Conservation (phyloP, 2,797 vertebrate genomes). For the Hydrolagus colliei region DNA sequence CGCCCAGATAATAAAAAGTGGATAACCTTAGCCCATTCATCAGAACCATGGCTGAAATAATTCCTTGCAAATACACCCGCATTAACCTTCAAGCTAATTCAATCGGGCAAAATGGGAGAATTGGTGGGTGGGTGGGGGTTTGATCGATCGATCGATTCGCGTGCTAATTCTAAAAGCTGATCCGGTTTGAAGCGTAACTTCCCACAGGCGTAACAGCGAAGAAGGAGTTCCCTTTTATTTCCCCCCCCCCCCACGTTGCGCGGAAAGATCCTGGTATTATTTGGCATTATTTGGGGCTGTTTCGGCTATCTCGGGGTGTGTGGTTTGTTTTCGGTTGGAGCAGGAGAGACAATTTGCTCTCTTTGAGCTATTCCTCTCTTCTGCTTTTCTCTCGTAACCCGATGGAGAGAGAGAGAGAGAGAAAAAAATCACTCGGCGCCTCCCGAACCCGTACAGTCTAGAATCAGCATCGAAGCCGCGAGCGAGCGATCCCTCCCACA, state of each 20-base stretch:
- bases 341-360: neutral
- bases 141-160: neutral
- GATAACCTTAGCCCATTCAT: neutral
- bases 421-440: no score
- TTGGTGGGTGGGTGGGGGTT: neutral
- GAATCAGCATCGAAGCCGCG: no score
- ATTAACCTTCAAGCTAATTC: neutral
- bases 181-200: neutral
- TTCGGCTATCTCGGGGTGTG: no score
- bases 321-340: neutral
- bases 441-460: no score
- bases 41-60: neutral
- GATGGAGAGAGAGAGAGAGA: no score
- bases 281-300: neutral
- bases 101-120: no score
- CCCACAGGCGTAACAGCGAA: neutral
- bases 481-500: no score
- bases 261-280: neutral
- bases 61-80: neutral
- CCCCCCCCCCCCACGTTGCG: no score
- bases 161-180: neutral
- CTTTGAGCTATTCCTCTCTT: no score
- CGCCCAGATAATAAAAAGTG: constrained; percentile 9
- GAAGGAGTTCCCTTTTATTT: neutral
- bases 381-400: no score